Evolutionary conservation across 2,113 vertebrate genomes (phyloP), one percentile per base, ranked within the genome.

Genomic region (Cephalopholis sonnerati): DNA sequence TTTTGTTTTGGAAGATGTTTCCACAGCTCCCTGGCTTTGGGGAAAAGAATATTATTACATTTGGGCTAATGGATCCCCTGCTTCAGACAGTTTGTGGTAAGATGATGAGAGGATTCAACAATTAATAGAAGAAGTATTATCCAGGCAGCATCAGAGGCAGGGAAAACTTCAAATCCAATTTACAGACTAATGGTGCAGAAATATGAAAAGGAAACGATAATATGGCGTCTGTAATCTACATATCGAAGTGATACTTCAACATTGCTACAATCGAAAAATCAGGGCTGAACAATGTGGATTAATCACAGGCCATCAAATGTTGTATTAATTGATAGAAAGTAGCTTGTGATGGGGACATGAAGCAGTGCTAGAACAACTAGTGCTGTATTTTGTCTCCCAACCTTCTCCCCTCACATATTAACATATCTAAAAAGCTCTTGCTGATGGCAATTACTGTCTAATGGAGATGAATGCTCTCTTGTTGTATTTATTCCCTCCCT

Each of bases 381-480:
- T 22, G 75, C 39, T 71, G 46, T 6, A 29, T 79, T 76, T 68
- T 65, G 36, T 55, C 41, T 41, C 39, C 64, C 75, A 32, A 53
- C 20, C 63, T 75, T 58, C 66, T 77, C 72, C 71, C 69, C 62
- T 69, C 61, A 65, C 74, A 76, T 85, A 89, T 84, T 81, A 89
- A 77, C 79, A 83, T 76, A 68, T 86, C 80, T 72, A 58, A 86
- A 87, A 89, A 71, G 80, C 69, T 75, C 85, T 81, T 36, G 70
- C 82, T 84, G 84, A 91, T 84, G 51, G 87, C 78, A 92, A 88
- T 88, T 83, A 92, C 85, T 24, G 51, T 81, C 79, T 90, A 90
- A 92, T 92, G 83, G 78, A 93, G 91, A 91, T 79, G 69, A 83
- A 92, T 91, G 78, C 50, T 79, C 65, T 66, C 71, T 58, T 32